Evolutionary conservation across 2,888 invertebrate genomes (phyloP), one percentile per base, ranked within the genome.

Genomic region (Bursaphelenchus okinawaensis): DNA sequence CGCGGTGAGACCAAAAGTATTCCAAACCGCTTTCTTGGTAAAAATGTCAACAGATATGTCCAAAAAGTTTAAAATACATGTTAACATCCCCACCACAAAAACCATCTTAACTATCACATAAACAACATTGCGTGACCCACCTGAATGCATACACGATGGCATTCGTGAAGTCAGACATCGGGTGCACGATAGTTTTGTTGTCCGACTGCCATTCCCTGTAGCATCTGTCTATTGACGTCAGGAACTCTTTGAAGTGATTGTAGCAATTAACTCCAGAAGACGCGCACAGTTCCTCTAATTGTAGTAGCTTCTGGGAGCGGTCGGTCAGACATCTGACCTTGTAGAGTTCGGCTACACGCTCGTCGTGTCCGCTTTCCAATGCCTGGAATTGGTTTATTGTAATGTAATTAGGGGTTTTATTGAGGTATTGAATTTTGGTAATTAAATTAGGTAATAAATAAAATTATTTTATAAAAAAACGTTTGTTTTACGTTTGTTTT

Each of bases 141-240:
- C 74, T 74, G 66, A 77, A 77, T 2, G 78, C 76, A 61, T 79
- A 78, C 40, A 78, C 70, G 22, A 79, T 57, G 27, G 78, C 74
- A 63, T 77, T 79, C 8, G 71, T 66, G 66, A 75, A 76, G 51
- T 79, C 72, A 24, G 68, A 70, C 75, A 75, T 75, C 0, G 78
- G 71, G 51, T 76, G 74, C 6, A 73, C 75, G 16, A 73, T 60
- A 2, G 71, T 74, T 9, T 70, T 61, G 56, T 75, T 74, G 7
- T 51, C 55, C 4, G 63, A 62, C 55, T 76, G 74, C 77, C 75
- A 77, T 19, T 56, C 52, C n/a, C 74, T 60, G 57, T 73, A 77
- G 56, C 76, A 76, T 12, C 24, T 20, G 50, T 77, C 73, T 6
- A 77, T 59, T 8, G 61, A 52, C 1, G 54, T 54, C 28, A 75